These are phyloP conservation scores for Globia sparganii DNA, from an alignment of 2,888 invertebrate genomes.

Conservation along the genomic window DNA sequence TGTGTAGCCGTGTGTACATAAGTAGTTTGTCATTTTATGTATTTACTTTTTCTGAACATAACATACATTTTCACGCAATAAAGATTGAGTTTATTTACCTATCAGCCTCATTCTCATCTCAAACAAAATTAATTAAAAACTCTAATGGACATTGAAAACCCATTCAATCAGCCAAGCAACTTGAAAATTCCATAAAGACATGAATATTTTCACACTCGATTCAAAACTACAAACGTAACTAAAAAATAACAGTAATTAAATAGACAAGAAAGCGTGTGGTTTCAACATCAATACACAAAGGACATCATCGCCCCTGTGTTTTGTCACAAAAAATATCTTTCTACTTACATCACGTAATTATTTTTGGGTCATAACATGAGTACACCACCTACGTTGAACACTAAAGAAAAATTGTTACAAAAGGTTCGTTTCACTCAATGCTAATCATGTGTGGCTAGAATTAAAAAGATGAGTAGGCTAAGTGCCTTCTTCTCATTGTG, in stretches of 20 bases:
- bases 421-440: slow-evolving; percentile 13
- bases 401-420: neutral
- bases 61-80: neutral
- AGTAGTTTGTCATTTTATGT: too few relatives aligned
- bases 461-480: neutral
- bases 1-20: too few relatives aligned
- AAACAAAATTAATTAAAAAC: neutral
- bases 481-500: neutral
- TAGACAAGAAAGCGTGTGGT: slow-evolving; percentile 19
- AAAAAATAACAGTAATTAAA: slow-evolving; percentile 10
- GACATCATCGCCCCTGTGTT: slow-evolving; percentile 30
- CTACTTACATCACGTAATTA: slow-evolving; percentile 59
- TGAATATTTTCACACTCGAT: too few relatives aligned
- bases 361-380: slow-evolving; percentile 60
- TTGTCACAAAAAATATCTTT: slow-evolving; percentile 55
- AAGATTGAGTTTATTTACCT: neutral
- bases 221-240: neutral
- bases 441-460: neutral
- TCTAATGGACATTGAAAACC: neutral
- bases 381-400: slow-evolving; percentile 41
- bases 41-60: neutral
- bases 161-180: too few relatives aligned
- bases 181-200: neutral
- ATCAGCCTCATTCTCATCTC: neutral
- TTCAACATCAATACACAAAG: slow-evolving; percentile 43